Percentiles rank a stretch among this genome's conserved stretches.
phyloP scores from a whole-genome alignment of 2,797 vertebrate species.

The Oceanodroma leucorhoa region DNA sequence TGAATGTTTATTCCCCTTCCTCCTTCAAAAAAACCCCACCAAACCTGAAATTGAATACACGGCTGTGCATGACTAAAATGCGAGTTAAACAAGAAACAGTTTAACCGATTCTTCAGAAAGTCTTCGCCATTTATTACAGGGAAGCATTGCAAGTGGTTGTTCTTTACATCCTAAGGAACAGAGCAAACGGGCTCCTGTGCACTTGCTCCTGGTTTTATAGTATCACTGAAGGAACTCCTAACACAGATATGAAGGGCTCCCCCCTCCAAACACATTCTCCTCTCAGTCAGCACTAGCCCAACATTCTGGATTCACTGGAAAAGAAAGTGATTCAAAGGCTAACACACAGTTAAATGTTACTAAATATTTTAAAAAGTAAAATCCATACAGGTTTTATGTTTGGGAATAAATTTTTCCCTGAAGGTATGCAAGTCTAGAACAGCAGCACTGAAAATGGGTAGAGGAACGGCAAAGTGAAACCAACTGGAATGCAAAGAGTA shows the following conservation, averaged over 20 bases:
- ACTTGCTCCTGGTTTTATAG: background rate
- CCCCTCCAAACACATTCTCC: background rate
- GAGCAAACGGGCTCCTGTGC: background rate
- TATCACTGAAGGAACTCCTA: background rate
- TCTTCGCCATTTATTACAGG: background rate
- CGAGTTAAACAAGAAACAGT: background rate
- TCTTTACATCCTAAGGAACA: background rate
- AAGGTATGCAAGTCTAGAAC: constrained; percentile 1
- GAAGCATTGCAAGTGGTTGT: background rate
- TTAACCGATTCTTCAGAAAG: background rate
- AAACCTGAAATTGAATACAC: background rate
- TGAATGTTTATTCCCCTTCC: background rate
- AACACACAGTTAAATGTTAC: constrained; percentile 15
- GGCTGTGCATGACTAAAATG: background rate
- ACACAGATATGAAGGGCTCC: background rate
- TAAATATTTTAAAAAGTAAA: constrained; percentile 11
- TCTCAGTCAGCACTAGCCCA: background rate
- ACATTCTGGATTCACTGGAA: background rate
- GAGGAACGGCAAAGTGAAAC: background rate
- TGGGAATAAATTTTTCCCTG: constrained; percentile 2
- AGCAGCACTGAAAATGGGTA: background rate
- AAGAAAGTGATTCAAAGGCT: background rate
- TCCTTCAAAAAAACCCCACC: background rate
- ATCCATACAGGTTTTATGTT: constrained; percentile 4
- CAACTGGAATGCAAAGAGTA: constrained; percentile 4